Evolutionary conservation across 2,888 invertebrate genomes (phyloP).

Genomic region (Megalurothrips usitatus): DNA sequence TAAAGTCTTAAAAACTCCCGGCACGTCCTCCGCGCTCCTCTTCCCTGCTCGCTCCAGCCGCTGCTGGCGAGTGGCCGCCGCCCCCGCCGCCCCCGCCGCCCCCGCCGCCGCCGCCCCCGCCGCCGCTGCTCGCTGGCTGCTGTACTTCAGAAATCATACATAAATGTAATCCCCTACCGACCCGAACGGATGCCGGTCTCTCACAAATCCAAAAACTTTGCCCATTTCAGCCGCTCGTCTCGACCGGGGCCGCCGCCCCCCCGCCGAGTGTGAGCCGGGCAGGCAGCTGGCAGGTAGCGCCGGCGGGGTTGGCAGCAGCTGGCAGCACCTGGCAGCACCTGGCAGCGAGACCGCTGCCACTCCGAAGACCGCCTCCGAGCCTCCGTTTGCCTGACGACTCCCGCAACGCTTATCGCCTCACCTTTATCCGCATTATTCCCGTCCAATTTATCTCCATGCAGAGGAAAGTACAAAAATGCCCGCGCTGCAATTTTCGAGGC

Average conservation of each 20-base stretch:
- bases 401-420: too few species aligned
- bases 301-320: too few species aligned
- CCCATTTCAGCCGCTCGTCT: background rate
- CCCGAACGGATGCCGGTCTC: conserved; percentile 2
- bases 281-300: background rate
- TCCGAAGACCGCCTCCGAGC: too few species aligned
- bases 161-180: conserved; percentile 17
- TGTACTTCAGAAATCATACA: conserved; percentile 17
- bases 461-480: too few species aligned
- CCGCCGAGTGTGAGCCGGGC: background rate
- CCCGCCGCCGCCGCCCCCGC: background rate
- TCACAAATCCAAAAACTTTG: conserved; percentile 21
- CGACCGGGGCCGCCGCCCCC: background rate
- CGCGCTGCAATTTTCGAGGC: too few species aligned
- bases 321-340: too few species aligned
- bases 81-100: background rate
- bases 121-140: background rate
- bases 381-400: too few species aligned
- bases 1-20: background rate
- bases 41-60: too few species aligned
- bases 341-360: too few species aligned
- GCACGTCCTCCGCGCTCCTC: background rate
- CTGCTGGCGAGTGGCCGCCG: background rate
- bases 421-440: too few species aligned
- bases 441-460: too few species aligned